phyloP scores from a whole-genome alignment of 2,888 invertebrate genomes.

The Ophion ventricosus region DNA sequence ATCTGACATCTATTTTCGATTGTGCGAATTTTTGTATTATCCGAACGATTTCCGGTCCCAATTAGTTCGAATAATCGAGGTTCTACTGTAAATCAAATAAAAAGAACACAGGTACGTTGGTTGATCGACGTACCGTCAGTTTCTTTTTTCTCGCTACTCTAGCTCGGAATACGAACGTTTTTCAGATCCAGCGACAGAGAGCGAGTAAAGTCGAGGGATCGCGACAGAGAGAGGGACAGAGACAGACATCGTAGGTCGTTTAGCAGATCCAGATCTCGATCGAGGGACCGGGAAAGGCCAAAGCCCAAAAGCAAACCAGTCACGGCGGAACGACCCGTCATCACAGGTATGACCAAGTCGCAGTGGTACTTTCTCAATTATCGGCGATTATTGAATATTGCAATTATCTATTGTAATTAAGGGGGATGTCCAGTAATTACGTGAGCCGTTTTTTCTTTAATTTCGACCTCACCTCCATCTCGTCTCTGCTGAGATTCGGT shows the following conservation, averaged over 20 bases:
- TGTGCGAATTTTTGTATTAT: no score
- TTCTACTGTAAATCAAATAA: not conserved
- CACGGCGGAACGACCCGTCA: constrained; percentile 81
- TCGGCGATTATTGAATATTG: no score
- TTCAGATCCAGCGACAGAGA: constrained; percentile 78
- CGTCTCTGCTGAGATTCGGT: no score
- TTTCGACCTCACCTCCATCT: no score
- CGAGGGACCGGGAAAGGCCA: constrained; percentile 83
- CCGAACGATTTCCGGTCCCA: no score
- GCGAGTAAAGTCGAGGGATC: constrained; percentile 81
- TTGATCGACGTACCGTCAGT: no score
- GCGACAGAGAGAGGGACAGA: constrained; percentile 83
- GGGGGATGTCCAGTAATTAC: no score
- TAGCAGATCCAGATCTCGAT: constrained; percentile 82
- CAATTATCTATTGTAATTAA: no score
- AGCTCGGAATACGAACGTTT: not conserved
- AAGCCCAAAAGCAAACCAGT: constrained; percentile 79
- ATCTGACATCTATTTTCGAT: no score
- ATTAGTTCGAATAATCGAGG: no score
- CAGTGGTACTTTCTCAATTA: not conserved
- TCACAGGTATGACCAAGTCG: constrained; percentile 74
- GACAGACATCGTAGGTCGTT: constrained; percentile 84
- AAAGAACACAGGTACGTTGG: no score
- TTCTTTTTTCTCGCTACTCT: not conserved
- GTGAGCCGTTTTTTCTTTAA: no score